Evolutionary conservation across 2,113 vertebrate species (phyloP), one percentile per base, ranked within the genome.

Genomic region (Oceanites oceanicus): DNA sequence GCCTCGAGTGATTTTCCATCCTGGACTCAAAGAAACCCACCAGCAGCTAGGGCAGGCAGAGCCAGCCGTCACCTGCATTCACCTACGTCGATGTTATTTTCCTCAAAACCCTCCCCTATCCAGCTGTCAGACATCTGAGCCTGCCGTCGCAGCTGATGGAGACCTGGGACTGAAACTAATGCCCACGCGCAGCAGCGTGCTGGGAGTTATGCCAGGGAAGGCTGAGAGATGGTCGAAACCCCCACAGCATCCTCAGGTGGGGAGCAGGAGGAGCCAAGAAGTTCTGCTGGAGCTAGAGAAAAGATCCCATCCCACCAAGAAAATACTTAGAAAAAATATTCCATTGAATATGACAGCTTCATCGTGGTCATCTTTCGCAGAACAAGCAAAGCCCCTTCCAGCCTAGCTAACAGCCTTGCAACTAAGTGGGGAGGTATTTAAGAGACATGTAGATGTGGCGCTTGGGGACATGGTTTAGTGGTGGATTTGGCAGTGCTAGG

Each of bases 161-260:
- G 82, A 40, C 27, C 38, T 13, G 52, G 29, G 34, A 26, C n/a
- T 13, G 15, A 63, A 78, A 55, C 10, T 14, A 38, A 53, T 44
- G 40, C 12, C 49, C 42, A 58, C 2, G 4, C 44, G 17, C 73
- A 80, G 8, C 26, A 8, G 19, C 0, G 0, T 34, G 36, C 45
- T 45, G 47, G 44, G 27, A 66, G 29, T 65, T 19, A 65, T 2
- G 9, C 38, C 58, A 63, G 74, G 1, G 9, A 82, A 84, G 52
- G 56, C 61, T 47, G 55, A 83, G 59, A 27, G 34, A 4, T 18
- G 27, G 15, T 15, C 1, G 4, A 68, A 76, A n/a, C 11, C 10
- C 18, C 21, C 20, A 1, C 14, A 47, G 42, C 38, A 71, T 27
- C 16, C 59, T 55, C 50, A 32, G 40, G 10, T 7, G 23, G 53